A percentile compares a stretch with the other conserved stretches of the same genome.
Conservation (phyloP, 2,797 vertebrate genomes). For the Gobio occitaniae region DNA sequence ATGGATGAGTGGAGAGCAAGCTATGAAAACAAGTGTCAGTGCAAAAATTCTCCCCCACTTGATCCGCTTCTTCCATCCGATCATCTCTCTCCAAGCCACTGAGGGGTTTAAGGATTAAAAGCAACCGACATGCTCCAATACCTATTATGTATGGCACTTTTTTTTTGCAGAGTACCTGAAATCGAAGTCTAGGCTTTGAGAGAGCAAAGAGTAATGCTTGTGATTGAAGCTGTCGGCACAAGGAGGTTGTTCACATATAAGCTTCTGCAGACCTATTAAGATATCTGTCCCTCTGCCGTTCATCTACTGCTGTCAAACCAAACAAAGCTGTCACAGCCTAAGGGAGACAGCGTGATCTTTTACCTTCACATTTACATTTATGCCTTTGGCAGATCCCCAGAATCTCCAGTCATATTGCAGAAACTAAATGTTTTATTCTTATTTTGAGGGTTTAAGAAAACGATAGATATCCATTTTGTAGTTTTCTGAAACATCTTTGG, state of each 20-base stretch:
- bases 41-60: slow-evolving; percentile 62
- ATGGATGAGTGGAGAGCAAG: slow-evolving; percentile 75
- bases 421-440: not conserved
- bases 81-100: slow-evolving; percentile 31
- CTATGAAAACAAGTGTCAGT: slow-evolving; percentile 72
- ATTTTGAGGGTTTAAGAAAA: not conserved
- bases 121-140: slow-evolving; percentile 29
- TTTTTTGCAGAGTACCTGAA: slow-evolving; percentile 34
- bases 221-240: slow-evolving; percentile 26
- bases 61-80: slow-evolving; percentile 63
- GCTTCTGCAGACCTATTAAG: slow-evolving; percentile 39
- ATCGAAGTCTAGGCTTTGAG: slow-evolving; percentile 28
- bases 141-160: slow-evolving; percentile 19
- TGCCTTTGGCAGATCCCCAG: not conserved
- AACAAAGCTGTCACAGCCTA: slow-evolving; percentile 46
- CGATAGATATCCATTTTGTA: not conserved
- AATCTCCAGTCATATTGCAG: not conserved
- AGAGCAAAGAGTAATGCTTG: slow-evolving; percentile 27
- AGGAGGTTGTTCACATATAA: slow-evolving; percentile 54
- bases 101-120: slow-evolving; percentile 32
- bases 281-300: slow-evolving; percentile 35
- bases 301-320: slow-evolving; percentile 44
- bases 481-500: not conserved
- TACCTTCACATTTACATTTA: slow-evolving; percentile 1
- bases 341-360: not conserved